Evolutionary conservation across 2,888 invertebrate species (phyloP).

Genomic region (Cephus runcator): DNA sequence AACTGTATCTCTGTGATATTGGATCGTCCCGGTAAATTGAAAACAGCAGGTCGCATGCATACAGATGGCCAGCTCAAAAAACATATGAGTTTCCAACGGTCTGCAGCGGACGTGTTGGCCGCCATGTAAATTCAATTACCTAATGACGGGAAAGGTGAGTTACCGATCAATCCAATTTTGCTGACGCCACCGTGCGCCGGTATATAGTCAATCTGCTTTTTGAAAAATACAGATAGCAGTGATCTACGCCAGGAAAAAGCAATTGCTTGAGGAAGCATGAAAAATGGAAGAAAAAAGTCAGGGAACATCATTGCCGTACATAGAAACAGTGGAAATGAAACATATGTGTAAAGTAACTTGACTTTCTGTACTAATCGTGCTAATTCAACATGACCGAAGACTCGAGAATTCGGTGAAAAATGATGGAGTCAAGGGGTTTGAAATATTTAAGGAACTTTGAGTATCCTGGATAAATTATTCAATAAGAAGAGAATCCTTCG

Average conservation of each 20-base stretch:
- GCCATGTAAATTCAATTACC: constrained; percentile 1
- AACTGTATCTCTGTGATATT: neutral
- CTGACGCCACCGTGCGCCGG: neutral
- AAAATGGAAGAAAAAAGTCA: neutral
- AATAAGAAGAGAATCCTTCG: neutral
- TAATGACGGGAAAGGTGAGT: constrained; percentile 4
- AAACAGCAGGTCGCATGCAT: neutral
- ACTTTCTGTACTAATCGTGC: neutral
- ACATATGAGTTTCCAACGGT: neutral
- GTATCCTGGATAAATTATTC: neutral
- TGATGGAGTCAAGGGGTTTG: neutral
- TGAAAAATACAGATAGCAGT: neutral
- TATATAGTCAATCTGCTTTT: neutral
- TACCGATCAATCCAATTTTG: constrained; percentile 2
- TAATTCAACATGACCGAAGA: neutral
- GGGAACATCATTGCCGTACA: neutral
- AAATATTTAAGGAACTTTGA: neutral
- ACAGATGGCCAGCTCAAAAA: neutral
- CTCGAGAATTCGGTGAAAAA: neutral
- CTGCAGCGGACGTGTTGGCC: neutral
- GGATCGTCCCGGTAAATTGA: neutral
- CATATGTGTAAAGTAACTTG: neutral
- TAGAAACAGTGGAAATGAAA: neutral
- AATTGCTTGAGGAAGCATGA: neutral
- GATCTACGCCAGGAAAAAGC: neutral